Evolutionary conservation across 2,888 invertebrate genomes (phyloP).

Genomic region (Ferdinandea cuprea): DNA sequence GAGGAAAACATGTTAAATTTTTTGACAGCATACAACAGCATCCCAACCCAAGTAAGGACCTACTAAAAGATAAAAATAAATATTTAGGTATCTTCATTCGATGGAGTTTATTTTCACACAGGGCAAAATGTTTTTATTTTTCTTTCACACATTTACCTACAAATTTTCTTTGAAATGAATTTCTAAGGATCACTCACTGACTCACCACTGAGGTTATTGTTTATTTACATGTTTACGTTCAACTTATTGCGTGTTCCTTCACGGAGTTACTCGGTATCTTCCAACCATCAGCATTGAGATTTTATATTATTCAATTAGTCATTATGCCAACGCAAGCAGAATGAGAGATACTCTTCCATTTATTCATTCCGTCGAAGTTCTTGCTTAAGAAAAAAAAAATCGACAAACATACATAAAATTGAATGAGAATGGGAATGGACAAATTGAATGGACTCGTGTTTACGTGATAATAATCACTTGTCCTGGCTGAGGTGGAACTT

Average conservation of each 20-base stretch:
- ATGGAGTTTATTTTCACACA: too few species aligned
- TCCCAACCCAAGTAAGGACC: too few species aligned
- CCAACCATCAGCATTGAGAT: constrained; percentile 19
- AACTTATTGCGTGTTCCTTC: neutral
- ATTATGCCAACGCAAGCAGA: constrained; percentile 13
- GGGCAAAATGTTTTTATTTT: too few species aligned
- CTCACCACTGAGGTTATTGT: constrained; percentile 3
- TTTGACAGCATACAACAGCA: too few species aligned
- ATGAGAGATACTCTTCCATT: constrained; percentile 1
- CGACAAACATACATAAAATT: too few species aligned
- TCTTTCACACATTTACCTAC: too few species aligned
- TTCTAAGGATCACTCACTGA: constrained; percentile 7
- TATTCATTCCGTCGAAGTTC: neutral
- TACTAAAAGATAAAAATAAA: too few species aligned
- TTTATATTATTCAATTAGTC: constrained; percentile 48
- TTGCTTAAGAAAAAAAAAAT: neutral
- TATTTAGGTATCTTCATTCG: too few species aligned
- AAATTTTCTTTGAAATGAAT: neutral
- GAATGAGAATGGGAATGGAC: constrained; percentile 5
- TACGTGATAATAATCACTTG: constrained; percentile 57
- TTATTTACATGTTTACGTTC: constrained; percentile 12
- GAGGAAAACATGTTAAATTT: too few species aligned
- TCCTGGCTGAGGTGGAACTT: constrained; percentile 25
- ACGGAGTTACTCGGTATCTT: neutral
- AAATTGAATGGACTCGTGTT: constrained; percentile 47